These are phyloP conservation scores for Turnix velox DNA, from an alignment of 2,113 vertebrate genomes.

Conservation along the genomic window DNA sequence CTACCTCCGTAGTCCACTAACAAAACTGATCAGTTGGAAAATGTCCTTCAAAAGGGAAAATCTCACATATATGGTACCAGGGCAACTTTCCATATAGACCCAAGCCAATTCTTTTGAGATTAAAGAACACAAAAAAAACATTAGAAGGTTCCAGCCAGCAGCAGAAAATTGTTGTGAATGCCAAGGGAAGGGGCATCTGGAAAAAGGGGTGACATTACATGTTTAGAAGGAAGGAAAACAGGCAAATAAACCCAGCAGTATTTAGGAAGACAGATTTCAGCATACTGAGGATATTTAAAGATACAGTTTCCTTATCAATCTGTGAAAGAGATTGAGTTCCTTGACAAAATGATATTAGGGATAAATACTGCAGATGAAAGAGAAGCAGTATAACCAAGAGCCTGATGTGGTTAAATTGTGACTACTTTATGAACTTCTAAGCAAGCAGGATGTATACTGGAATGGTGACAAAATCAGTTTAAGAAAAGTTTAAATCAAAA, in stretches of 20 bases:
- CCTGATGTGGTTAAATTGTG: accelerated
- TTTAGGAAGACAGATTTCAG: not conserved
- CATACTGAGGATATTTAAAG: not conserved
- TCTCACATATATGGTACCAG: not conserved
- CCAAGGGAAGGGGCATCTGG: not conserved
- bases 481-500: not conserved
- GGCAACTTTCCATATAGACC: not conserved
- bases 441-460: not conserved
- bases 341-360: not conserved
- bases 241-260: accelerated
- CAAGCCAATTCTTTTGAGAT: not conserved
- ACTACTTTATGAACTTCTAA: not conserved
- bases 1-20: not conserved
- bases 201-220: not conserved
- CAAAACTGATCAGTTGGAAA: not conserved
- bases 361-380: not conserved
- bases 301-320: not conserved
- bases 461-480: not conserved
- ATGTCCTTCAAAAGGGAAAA: not conserved
- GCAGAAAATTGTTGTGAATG: not conserved
- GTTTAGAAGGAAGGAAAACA: not conserved
- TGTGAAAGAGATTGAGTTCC: not conserved
- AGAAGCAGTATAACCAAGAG: not conserved
- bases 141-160: not conserved
- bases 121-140: not conserved